Evolutionary conservation across 2,888 invertebrate species (phyloP).

Genomic region (Cosmopolites sordidus): DNA sequence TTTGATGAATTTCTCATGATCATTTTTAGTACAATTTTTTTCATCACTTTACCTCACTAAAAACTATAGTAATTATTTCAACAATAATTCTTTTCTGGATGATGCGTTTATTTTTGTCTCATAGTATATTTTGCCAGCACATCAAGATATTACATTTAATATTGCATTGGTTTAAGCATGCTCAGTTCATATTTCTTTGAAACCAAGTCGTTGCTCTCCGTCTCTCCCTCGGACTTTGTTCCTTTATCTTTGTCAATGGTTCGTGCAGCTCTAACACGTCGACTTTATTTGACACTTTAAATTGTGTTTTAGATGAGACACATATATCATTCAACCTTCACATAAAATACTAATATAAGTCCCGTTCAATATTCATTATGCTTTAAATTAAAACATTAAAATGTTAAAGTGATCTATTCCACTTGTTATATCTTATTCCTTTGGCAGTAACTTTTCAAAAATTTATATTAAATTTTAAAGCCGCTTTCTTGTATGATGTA

Average conservation of each 20-base stretch:
- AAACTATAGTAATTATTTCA: no score
- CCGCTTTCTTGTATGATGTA: not conserved
- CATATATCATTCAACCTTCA: conserved; percentile 14
- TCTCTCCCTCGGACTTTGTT: conserved; percentile 26
- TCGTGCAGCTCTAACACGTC: conserved; percentile 25
- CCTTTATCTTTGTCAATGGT: conserved; percentile 31
- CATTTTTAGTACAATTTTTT: no score
- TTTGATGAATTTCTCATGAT: no score
- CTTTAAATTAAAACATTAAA: conserved; percentile 10
- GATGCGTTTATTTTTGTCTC: no score
- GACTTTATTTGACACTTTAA: conserved; percentile 24
- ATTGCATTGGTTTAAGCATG: not conserved
- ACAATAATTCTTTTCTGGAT: no score
- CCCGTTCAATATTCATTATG: conserved; percentile 12
- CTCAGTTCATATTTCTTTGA: not conserved
- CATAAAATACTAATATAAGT: conserved; percentile 19
- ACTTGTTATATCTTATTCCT: conserved; percentile 2
- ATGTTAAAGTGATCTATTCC: conserved; percentile 1
- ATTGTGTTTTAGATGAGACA: conserved; percentile 12
- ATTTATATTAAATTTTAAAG: conserved; percentile 10
- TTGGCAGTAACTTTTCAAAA: not conserved
- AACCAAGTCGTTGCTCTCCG: conserved; percentile 9
- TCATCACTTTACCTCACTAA: no score
- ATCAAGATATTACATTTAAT: not conserved
- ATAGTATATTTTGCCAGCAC: no score